Evolutionary conservation across 2,888 invertebrate genomes (phyloP), one percentile per base, ranked within the genome.

Genomic region (Plutella xylostella): DNA sequence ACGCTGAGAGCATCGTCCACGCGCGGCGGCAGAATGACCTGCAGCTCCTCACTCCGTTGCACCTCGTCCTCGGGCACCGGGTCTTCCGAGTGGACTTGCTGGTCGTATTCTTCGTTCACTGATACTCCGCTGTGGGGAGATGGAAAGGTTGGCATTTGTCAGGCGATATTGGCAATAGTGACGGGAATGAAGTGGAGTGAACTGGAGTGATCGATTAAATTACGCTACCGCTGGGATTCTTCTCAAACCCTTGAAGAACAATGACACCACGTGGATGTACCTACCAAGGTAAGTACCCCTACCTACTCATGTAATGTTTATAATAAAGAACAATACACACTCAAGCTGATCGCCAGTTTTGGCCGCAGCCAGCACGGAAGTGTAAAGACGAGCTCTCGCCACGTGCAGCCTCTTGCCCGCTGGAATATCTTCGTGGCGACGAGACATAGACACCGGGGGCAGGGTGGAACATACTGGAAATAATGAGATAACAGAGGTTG

Each of bases 361-460:
- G 5, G 71, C 68, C 3, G 77, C 77, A 3, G 78, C 78, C 25
- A 79, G 58, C n/a, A 82, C 82, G 0, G 80, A 80, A 0, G 82
- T 82, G 57, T 80, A 82, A 5, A 82, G 72, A 31, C 74, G 53
- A 0, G 78, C 82, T 0, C 79, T 59, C 0, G 76, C 65, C 4
- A 77, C 79, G 54, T 80, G 82, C 38, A 83, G 60, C 45, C 75
- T 55, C 80, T 77, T 80, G 14, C 79, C 78, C 1, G 67, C 72
- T 1, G 82, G 82, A 9, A 82, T 64, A 48, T 80, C 82, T 34
- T 78, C 77, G 0, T n/a, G n/a, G n/a, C n/a, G 3, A 28, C 28
- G 11, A 6, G 28, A 28, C 28, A n/a, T n/a, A n/a, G n/a, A n/a
- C n/a, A n/a, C n/a, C n/a, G n/a, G n/a, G n/a, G n/a, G n/a, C n/a